phyloP scores from a whole-genome alignment of 2,113 vertebrate species.

The Benitochromis conjunctus region DNA sequence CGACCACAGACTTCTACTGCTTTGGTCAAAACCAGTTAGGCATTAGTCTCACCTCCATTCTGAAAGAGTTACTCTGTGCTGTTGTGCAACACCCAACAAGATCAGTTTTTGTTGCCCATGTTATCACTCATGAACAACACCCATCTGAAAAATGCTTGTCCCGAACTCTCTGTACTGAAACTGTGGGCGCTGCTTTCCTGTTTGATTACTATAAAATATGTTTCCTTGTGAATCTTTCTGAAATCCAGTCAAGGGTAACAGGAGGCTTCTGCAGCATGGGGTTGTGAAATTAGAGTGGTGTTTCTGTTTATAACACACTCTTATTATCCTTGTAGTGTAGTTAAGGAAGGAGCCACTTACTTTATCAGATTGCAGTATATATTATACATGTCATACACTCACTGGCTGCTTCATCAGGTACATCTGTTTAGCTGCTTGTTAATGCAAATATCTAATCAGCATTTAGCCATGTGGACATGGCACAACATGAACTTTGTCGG shows the following conservation, averaged over 20 bases:
- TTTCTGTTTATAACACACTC: background rate
- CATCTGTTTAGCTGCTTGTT: background rate
- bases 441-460: background rate
- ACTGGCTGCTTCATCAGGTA: background rate
- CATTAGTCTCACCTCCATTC: background rate
- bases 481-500: background rate
- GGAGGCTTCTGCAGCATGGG: background rate
- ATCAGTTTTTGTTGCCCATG: background rate
- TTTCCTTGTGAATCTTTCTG: background rate
- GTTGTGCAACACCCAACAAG: background rate
- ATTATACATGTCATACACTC: background rate
- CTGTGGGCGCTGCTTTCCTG: background rate
- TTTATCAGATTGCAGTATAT: background rate
- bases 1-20: background rate
- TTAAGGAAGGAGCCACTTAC: background rate
- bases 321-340: background rate
- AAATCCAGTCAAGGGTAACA: background rate
- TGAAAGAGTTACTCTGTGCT: background rate
- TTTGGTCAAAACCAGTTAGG: background rate
- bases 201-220: background rate
- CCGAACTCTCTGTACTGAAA: background rate
- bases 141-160: background rate
- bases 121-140: background rate
- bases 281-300: background rate
- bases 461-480: background rate